Evolutionary conservation across 2,888 invertebrate species (phyloP), one percentile per base, ranked within the genome.

Genomic region (Chelonus formosanus): DNA sequence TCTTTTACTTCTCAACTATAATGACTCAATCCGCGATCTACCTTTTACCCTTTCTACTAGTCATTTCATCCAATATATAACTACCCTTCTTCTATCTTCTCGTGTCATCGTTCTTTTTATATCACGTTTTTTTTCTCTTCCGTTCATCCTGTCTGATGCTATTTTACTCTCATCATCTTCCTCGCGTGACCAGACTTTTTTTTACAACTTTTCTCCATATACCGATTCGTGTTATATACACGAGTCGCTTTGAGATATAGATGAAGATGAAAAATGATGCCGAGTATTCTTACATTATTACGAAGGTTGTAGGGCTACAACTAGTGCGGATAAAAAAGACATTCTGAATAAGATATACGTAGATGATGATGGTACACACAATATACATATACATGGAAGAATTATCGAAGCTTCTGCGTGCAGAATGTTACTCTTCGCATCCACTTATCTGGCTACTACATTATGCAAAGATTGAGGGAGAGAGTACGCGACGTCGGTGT

Each of bases 1-100:
- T 80, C 75, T 79, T 79, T 50, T 62, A 56, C 57, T 53, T 44
- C 62, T 48, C 80, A 77, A 82, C 79, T 81, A 83, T 83, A 83
- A 83, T 83, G 83, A 83, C 83, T 83, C 83, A 83, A 83, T 83
- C 83, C 83, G 77, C 82, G 82, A 83, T 81, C 80, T 80, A 79
- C 79, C 80, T 80, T 78, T 76, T 74, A 74, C 75, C 67, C 77
- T 73, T 44, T 63, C 44, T 8, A n/a, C 54, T 6, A 59, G 48
- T 52, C 67, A 62, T 47, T 65, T 63, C 62, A 72, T 68, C 73
- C 73, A 69, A 72, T 74, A 73, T 72, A 70, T 70, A 20, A 20
- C 68, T 71, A 63, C 68, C 71, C 69, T 71, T 65, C 69, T 47
- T 63, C 66, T 68, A 48, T 54, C 55, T 54, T 56, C 68, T 67